Base-by-base conservation (phyloP, 1,140 invertebrate species). In the Bathynomus jamesi region DNA sequence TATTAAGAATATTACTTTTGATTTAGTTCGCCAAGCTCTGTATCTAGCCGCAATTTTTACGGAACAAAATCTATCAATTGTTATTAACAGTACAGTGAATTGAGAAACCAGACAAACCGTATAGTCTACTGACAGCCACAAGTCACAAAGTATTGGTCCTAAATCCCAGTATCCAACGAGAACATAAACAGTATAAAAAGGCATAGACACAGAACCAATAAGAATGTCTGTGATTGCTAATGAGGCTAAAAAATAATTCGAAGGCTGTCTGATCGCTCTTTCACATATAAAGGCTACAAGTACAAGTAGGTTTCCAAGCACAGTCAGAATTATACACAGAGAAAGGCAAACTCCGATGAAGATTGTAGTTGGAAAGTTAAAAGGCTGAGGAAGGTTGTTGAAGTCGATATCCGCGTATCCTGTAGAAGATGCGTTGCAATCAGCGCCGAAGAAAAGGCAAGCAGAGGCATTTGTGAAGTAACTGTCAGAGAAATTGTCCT, bases 231-330 rank as follows among this genome's bases (percentile, higher is more conserved):
- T 98, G 30, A 96, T 93, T 27, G 98, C 97, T 60, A 99, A 86
- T 0, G 96, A 99, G 3, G 95, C 96, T 67, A 99, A 98, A 84
- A 99, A 99, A 84, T 99, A 99, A 84, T 99, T 99, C 80, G 94
- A 97, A 2, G 98, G 97, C 80, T 99, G 96, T 61, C 98, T 88
- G 79, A 99, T 99, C 69, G 92, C 92, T 70, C 96, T 87, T 82
- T 99, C 98, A 28, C 99, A 91, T 68, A 97, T 91, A 83, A 99
- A 99, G 27, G 96, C 94, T 32, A 98, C 82, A 27, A 99, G 86
- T 30, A 99, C 98, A 17, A 99, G 87, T 62, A 99, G 91, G 82
- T 99, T 99, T 40, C 98, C 98, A 72, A 90, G 89, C 17, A 98
- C 89, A 0, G 96, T 98, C 53, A 98, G 84, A 24, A 97, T 86